Evolutionary conservation across 2,797 vertebrate species (phyloP).

Genomic region (Dryobates pubescens): DNA sequence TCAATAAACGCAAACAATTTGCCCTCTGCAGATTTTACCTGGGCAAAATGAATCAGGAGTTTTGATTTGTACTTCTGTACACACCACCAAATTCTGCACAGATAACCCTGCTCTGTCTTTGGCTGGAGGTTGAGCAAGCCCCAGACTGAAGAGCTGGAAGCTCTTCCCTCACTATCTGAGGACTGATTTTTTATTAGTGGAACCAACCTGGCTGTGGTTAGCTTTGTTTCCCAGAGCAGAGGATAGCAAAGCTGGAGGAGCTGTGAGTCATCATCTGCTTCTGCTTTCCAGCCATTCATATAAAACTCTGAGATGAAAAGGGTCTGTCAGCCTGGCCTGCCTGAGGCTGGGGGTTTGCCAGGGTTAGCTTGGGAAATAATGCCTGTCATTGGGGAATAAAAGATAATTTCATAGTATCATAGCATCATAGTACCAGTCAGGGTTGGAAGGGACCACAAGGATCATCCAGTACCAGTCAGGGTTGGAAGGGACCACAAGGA

Average conservation of each 20-base stretch:
- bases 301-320: not conserved
- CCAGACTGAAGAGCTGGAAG: slow-evolving; percentile 11
- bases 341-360: not conserved
- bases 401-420: not conserved
- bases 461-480: too few species aligned
- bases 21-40: not conserved
- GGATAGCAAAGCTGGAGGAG: not conserved
- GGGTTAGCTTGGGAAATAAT: not conserved
- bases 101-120: not conserved
- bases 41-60: not conserved
- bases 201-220: slow-evolving; percentile 35
- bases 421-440: too few species aligned
- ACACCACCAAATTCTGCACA: not conserved
- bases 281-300: slow-evolving; percentile 9
- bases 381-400: not conserved
- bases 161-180: slow-evolving; percentile 3
- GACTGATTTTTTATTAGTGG: slow-evolving; percentile 49
- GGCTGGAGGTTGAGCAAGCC: not conserved
- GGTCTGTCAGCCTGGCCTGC: not conserved
- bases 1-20: not conserved
- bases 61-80: not conserved
- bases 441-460: too few species aligned
- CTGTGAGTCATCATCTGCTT: not conserved
- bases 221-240: not conserved
- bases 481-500: too few species aligned